These are phyloP conservation scores for Drosophila mimetica DNA, from an alignment of 2,888 invertebrate genomes.

Conservation along the genomic window DNA sequence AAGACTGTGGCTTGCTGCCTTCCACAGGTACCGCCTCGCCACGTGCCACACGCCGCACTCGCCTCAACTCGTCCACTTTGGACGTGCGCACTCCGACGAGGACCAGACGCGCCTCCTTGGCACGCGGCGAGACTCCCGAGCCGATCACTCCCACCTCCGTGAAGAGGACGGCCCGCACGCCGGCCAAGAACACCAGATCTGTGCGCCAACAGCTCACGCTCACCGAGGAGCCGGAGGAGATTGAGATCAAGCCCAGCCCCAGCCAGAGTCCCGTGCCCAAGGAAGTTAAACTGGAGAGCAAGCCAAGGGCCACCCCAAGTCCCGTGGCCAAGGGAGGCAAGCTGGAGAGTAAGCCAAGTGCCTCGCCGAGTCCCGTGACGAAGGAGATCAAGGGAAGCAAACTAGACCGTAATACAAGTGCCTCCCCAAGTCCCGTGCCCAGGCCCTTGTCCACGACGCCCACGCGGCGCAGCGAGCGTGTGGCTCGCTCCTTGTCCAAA, in stretches of 20 bases:
- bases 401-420: not conserved
- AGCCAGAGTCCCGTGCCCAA: not conserved
- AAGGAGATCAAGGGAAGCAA: no score
- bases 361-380: not conserved
- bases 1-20: not conserved
- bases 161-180: slow-evolving; percentile 46
- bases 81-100: slow-evolving; percentile 68
- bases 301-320: not conserved
- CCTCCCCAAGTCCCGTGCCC: slow-evolving; percentile 1
- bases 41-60: slow-evolving; percentile 65
- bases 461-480: slow-evolving; percentile 33
- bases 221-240: slow-evolving; percentile 46
- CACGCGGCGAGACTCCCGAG: slow-evolving; percentile 58
- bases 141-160: slow-evolving; percentile 43
- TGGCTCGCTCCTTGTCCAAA: slow-evolving; percentile 71
- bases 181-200: slow-evolving; percentile 41
- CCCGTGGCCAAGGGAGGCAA: not conserved
- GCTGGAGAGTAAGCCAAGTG: not conserved
- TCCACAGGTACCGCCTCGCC: slow-evolving; percentile 50
- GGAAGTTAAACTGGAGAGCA: not conserved
- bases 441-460: slow-evolving; percentile 2
- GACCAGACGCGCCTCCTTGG: slow-evolving; percentile 55
- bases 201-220: slow-evolving; percentile 48
- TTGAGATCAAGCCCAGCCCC: not conserved
- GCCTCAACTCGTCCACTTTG: slow-evolving; percentile 51